phyloP scores from a whole-genome alignment of 2,888 invertebrate genomes.

The Listrodromus nycthemerus region DNA sequence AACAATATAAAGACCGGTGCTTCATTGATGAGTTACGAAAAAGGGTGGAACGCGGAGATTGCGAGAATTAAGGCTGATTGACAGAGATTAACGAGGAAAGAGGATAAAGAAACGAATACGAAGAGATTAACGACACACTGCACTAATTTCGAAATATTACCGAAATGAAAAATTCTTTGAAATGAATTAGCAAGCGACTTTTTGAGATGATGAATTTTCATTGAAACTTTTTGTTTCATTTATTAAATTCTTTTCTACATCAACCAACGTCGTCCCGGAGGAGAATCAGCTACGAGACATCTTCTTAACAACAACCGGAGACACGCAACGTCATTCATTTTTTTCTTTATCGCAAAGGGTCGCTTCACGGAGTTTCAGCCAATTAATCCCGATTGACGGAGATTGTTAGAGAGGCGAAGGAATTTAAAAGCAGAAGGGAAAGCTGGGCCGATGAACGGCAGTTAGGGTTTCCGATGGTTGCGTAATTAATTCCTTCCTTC shows the following conservation, averaged over 20 bases:
- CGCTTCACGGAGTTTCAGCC: conserved; percentile 20
- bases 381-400: conserved; percentile 59
- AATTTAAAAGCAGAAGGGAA: conserved; percentile 27
- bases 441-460: conserved; percentile 29
- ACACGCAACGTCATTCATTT: background rate
- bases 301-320: conserved; percentile 46
- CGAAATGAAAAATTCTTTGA: no score
- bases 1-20: no score
- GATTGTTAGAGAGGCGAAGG: conserved; percentile 43
- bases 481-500: conserved; percentile 45
- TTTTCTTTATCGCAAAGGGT: background rate
- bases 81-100: background rate
- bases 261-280: background rate
- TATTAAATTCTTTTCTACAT: background rate
- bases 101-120: background rate
- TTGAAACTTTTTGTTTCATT: no score
- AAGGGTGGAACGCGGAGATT: background rate
- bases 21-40: no score
- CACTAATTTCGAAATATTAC: background rate
- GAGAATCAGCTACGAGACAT: conserved; percentile 33
- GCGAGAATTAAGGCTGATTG: background rate
- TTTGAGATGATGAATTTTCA: no score
- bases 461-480: conserved; percentile 43
- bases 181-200: no score
- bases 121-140: background rate